Evolutionary conservation across 2,113 vertebrate genomes (phyloP).

Genomic region (Stegastes partitus): DNA sequence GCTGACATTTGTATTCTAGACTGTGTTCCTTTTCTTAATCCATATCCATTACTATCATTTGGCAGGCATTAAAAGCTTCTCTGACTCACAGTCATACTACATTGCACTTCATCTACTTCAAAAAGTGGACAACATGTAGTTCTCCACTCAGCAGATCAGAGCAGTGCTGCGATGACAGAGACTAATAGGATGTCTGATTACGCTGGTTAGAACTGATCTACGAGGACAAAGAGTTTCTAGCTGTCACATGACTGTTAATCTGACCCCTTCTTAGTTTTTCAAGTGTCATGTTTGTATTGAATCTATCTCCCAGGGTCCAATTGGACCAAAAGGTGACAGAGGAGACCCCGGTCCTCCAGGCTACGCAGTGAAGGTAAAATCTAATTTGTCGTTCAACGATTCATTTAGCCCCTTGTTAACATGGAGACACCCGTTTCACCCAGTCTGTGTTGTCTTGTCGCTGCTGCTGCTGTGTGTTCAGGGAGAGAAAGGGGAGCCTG

Average conservation of each 20-base stretch:
- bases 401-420: not conserved
- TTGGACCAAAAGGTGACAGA: slow-evolving; percentile 84
- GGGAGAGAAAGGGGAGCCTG: slow-evolving; percentile 86
- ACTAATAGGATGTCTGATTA: not conserved
- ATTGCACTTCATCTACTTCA: not conserved
- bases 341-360: slow-evolving; percentile 79
- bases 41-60: not conserved
- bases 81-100: not conserved
- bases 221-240: not conserved
- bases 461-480: slow-evolving; percentile 48
- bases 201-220: not conserved
- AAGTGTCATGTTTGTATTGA: not conserved
- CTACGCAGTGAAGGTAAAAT: slow-evolving; percentile 76
- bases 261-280: not conserved
- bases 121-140: no score
- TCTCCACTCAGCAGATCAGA: no score
- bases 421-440: not conserved
- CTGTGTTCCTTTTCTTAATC: not conserved
- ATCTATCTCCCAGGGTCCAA: slow-evolving; percentile 75
- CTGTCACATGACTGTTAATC: not conserved
- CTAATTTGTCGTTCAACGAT: not conserved
- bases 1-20: not conserved
- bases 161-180: not conserved
- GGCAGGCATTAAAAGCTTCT: not conserved
- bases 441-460: not conserved